Conservation (phyloP, 1,140 invertebrate genomes). For the Drosophila baimaii region DNA sequence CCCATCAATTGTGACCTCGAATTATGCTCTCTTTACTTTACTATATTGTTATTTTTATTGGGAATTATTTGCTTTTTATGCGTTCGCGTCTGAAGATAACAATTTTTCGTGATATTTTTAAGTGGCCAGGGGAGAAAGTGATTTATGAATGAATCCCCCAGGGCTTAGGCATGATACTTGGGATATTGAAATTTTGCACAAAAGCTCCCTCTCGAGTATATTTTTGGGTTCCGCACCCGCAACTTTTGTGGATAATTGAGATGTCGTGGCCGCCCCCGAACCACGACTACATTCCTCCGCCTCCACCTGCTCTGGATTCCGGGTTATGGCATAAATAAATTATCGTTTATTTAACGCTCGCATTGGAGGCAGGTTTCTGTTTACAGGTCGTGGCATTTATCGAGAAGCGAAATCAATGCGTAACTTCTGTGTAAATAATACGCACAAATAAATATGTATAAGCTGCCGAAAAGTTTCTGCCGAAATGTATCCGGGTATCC, state of each 20-base stretch:
- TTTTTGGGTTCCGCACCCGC: constrained; percentile 15
- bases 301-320: constrained; percentile 6
- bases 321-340: constrained; percentile 58
- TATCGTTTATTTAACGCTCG: constrained; percentile 40
- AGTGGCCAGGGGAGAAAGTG: constrained; percentile 25
- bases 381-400: constrained; percentile 47
- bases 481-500: constrained; percentile 31
- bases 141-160: constrained; percentile 21
- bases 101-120: constrained; percentile 38
- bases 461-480: constrained; percentile 35
- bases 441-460: constrained; percentile 9
- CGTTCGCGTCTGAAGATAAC: constrained; percentile 23
- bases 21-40: constrained; percentile 4
- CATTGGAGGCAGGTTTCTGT: constrained; percentile 21
- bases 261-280: not conserved
- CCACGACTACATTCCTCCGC: not conserved
- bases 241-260: constrained; percentile 32
- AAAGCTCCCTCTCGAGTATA: not conserved
- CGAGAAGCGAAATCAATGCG: constrained; percentile 53
- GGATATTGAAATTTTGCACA: constrained; percentile 30
- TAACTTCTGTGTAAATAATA: constrained; percentile 63
- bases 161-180: constrained; percentile 17
- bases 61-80: constrained; percentile 29
- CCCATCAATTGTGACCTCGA: constrained; percentile 13
- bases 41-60: constrained; percentile 28